Evolutionary conservation across 2,888 invertebrate genomes (phyloP), one percentile per base, ranked within the genome.

Genomic region (Nyleta sp.): DNA sequence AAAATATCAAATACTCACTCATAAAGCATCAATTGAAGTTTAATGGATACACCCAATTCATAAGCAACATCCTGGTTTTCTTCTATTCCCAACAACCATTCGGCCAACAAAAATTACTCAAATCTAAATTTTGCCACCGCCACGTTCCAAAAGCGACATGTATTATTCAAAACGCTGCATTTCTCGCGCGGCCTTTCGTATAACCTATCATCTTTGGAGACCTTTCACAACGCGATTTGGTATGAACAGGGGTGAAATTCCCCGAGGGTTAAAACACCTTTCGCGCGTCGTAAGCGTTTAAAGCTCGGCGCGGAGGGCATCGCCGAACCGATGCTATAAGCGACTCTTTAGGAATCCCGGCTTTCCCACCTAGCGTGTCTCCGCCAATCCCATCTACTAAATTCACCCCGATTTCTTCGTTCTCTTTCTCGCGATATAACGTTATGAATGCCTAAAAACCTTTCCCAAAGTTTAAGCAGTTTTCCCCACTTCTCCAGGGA

Each of bases 401-500:
- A 68, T 81, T 75, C 68, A 82, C 81, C 80, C 78, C 72, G 85
- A 75, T 82, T 82, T 82, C 83, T 82, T 82, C 81, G 75, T 17
- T 75, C 62, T 74, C 46, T 40, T 68, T 50, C 50, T 46, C 50
- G 67, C 81, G 74, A 82, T 84, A 85, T 84, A 85, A 85, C 84
- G 82, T 86, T 86, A 86, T 86, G 87, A 87, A 86, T 87, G 86
- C 84, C 85, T 86, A 86, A 87, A 86, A 85, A 84, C 81, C 81
- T 77, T 84, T 82, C 85, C 80, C 65, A 35, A 65, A 74, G 59
- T 78, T 78, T 44, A 59, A 65, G 62, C 40, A 77, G 42, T 76
- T 76, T 52, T 55, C 76, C 40, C 46, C 68, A 42, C 42, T 76
- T 44, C 80, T 42, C 35, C 50, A 20, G 55, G 64, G 73, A 68